phyloP scores from a whole-genome alignment of 2,797 vertebrate species.

The Coccyzus lansbergi region DNA sequence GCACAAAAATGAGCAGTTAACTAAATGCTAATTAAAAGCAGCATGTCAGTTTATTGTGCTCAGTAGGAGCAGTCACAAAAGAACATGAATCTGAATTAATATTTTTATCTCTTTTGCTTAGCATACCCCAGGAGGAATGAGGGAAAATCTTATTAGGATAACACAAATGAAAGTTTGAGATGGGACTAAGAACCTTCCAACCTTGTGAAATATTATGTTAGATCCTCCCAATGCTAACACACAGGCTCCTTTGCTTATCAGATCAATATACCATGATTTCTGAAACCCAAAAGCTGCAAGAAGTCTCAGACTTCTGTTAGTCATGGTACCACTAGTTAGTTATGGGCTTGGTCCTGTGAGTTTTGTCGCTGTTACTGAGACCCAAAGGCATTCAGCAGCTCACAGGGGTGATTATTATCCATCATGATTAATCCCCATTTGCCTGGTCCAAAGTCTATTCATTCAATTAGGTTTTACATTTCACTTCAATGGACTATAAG shows the following conservation, averaged over 20 bases:
- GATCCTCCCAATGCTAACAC: not conserved
- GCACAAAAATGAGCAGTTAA: slow-evolving; percentile 53
- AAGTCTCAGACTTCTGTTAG: not conserved
- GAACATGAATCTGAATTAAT: slow-evolving; percentile 63
- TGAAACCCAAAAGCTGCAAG: not conserved
- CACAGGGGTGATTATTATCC: not conserved
- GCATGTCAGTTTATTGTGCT: slow-evolving; percentile 60
- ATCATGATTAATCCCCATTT: not conserved
- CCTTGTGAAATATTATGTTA: not conserved
- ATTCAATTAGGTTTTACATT: not conserved
- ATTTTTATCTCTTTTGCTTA: not conserved
- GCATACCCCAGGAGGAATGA: not conserved
- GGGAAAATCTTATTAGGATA: slow-evolving; percentile 8
- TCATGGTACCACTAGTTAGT: not conserved
- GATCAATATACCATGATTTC: not conserved
- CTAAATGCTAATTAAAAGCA: slow-evolving; percentile 72
- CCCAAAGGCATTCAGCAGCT: not conserved
- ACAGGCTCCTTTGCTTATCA: not conserved
- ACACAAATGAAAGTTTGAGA: not conserved
- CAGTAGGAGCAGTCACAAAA: slow-evolving; percentile 61
- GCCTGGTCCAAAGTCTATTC: not conserved
- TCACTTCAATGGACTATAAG: not conserved
- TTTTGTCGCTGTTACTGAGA: not conserved
- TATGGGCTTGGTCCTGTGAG: not conserved
- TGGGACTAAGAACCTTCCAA: not conserved